Conservation (phyloP, 2,113 vertebrate species). For the Psilopogon haemacephalus region DNA sequence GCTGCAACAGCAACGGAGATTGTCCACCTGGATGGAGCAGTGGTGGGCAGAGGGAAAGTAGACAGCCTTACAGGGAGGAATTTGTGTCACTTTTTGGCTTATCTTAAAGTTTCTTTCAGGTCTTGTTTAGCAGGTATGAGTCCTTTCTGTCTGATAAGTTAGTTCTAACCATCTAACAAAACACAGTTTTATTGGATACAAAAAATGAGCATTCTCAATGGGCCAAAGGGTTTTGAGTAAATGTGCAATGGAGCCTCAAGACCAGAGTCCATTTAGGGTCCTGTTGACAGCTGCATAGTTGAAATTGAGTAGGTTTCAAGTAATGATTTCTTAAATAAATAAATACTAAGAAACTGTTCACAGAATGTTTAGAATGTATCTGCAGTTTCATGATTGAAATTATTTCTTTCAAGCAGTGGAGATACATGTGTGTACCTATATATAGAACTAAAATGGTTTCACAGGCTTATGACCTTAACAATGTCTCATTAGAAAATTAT, state of each 20-base stretch:
- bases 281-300: neutral
- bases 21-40: neutral
- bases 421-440: neutral
- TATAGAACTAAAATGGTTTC: neutral
- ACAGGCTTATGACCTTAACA: neutral
- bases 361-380: neutral
- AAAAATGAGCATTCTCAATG: neutral
- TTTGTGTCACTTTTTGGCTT: neutral
- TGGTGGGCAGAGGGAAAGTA: accelerated
- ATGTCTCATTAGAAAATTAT: neutral
- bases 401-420: neutral
- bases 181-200: neutral
- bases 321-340: neutral
- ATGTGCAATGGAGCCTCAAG: too few relatives aligned
- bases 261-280: neutral
- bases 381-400: neutral
- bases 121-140: too few relatives aligned
- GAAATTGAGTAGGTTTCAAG: neutral
- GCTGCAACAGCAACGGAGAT: neutral
- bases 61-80: too few relatives aligned
- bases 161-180: neutral
- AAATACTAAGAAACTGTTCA: neutral
- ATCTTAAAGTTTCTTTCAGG: neutral
- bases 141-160: neutral
- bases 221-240: neutral